Evolutionary conservation across 2,113 vertebrate genomes (phyloP), one percentile per base, ranked within the genome.

Genomic region (Urocolius indicus): DNA sequence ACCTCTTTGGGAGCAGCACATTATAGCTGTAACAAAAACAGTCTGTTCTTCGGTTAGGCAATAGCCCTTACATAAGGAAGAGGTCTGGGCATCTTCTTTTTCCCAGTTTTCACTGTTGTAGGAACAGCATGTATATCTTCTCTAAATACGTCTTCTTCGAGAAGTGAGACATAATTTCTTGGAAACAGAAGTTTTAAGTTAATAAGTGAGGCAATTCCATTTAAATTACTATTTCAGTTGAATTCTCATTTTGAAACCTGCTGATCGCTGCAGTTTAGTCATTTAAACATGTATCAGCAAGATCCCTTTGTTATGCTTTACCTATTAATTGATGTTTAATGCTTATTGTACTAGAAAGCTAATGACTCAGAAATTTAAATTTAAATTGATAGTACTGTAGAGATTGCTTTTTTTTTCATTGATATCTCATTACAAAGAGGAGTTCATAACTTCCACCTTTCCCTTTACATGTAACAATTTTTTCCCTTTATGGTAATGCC

Each of bases 331-430:
- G 5, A 41, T 76, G n/a, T 52, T 85, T 88, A 49, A 84, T 94
- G 62, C 43, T 82, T 78, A 65, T 63, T 88, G 36, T 77, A 86
- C 75, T 80, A 58, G 78, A 93, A 88, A 89, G 46, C 30, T 71
- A 67, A 75, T 85, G 67, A 85, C 43, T 94, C 54, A 76, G 62
- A 75, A 85, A 73, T 93, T 63, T 83, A 75, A 85, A 73, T 93
- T 63, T 83, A 49, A 93, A 84, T 73, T 63, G 24, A 46, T 61
- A 41, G 21, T 48, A 29, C 72, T 88, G 51, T 52, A 75, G 67
- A 67, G 41, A 71, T 71, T 87, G 61, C 49, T 71, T 74, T 45
- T 0, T 84, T 94, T 90, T 86, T 84, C 48, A 75, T 79, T 80
- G 71, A n/a, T 84, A 90, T 14, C 17, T 0, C 54, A 46, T 66